phyloP scores from a whole-genome alignment of 2,113 vertebrate species.

The Tachysurus fulvidraco region DNA sequence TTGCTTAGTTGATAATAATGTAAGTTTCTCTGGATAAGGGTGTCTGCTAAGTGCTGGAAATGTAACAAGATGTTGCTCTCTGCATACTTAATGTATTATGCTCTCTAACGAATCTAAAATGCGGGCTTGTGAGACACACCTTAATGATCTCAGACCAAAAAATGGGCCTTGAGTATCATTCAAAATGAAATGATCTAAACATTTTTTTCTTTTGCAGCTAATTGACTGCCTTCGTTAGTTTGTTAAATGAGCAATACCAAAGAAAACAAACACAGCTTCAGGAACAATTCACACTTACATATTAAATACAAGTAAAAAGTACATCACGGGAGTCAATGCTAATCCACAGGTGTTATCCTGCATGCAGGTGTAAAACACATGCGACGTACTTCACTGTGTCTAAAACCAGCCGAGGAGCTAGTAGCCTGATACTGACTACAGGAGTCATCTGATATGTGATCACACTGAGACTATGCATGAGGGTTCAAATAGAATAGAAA shows the following conservation, averaged over 20 bases:
- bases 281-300: not conserved
- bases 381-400: not conserved
- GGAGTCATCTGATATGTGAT: not conserved
- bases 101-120: not conserved
- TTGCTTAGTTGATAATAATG: too few species aligned
- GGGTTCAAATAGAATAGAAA: not conserved
- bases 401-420: not conserved
- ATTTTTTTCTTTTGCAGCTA: not conserved
- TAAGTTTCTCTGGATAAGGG: too few species aligned
- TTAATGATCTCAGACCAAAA: not conserved
- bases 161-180: not conserved
- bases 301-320: not conserved
- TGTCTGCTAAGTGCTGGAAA: too few species aligned
- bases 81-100: not conserved
- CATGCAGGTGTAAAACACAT: not conserved
- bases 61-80: too few species aligned
- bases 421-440: not conserved
- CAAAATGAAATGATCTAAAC: not conserved
- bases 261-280: slow-evolving; percentile 1
- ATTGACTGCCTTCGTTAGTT: slow-evolving; percentile 1
- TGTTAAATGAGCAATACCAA: not conserved
- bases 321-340: not conserved
- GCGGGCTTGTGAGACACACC: not conserved
- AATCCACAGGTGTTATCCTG: not conserved
- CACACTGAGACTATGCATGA: not conserved